Conservation (phyloP, 2,797 vertebrate genomes). For the Prunella strophiata region DNA sequence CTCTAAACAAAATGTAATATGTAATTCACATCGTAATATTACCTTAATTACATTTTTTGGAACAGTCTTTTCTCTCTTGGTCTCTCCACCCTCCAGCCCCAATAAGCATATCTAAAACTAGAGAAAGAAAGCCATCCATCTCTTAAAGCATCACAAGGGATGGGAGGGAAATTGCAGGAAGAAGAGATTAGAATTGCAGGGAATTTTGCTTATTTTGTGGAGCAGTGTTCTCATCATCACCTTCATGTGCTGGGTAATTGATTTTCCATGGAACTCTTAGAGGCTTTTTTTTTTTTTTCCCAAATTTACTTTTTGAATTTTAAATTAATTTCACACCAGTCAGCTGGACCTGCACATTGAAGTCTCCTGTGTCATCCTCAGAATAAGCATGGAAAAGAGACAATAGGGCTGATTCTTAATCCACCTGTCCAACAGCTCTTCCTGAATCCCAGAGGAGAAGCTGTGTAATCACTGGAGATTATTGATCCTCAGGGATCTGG, state of each 20-base stretch:
- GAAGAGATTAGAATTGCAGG: slow-evolving; percentile 38
- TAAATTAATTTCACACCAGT: slow-evolving; percentile 24
- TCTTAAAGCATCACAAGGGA: slow-evolving; percentile 31
- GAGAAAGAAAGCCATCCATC: neutral
- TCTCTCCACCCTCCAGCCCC: slow-evolving; percentile 29
- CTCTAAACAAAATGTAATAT: slow-evolving; percentile 68
- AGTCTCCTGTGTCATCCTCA: neutral
- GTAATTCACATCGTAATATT: slow-evolving; percentile 62
- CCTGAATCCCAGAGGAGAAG: neutral
- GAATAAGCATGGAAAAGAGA: neutral
- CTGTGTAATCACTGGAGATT: neutral
- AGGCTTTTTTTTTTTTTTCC: neutral
- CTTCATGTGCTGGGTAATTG: slow-evolving; percentile 21
- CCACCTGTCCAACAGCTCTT: neutral
- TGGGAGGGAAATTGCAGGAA: slow-evolving; percentile 19
- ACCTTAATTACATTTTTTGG: slow-evolving; percentile 67
- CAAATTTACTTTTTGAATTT: slow-evolving; percentile 40
- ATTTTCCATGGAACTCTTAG: slow-evolving; percentile 35
- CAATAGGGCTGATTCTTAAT: neutral
- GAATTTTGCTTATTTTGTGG: slow-evolving; percentile 31
- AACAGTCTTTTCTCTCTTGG: slow-evolving; percentile 25
- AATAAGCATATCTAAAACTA: slow-evolving; percentile 44
- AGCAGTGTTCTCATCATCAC: neutral
- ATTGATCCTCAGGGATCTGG: neutral
- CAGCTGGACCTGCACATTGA: neutral